Evolutionary conservation across 2,888 invertebrate genomes (phyloP).

Genomic region (Tineola bisselliella): DNA sequence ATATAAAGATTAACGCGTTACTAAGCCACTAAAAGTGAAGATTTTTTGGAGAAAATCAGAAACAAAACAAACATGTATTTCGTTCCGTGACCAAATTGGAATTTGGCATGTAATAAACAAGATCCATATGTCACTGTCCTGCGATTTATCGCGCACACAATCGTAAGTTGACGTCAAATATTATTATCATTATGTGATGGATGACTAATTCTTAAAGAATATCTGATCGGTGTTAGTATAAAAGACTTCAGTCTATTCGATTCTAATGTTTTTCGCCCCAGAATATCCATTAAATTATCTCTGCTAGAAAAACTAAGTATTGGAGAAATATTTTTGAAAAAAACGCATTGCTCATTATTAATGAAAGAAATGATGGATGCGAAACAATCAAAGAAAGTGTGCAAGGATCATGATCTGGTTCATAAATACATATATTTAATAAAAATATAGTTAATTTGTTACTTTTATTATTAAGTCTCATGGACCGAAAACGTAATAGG

Average conservation of each 20-base stretch:
- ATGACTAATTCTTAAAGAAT: slow-evolving; percentile 47
- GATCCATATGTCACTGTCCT: slow-evolving; percentile 14
- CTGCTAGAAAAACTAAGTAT: too few species aligned
- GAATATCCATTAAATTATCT: too few species aligned
- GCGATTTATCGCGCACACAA: slow-evolving; percentile 41
- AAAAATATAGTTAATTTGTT: too few species aligned
- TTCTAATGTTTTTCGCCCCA: not conserved
- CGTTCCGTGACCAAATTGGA: not conserved
- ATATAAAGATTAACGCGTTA: too few species aligned
- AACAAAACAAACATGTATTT: not conserved
- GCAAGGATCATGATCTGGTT: not conserved
- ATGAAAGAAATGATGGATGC: too few species aligned
- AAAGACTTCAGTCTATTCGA: not conserved
- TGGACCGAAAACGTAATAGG: not conserved
- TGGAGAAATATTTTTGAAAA: too few species aligned
- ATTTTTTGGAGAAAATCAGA: too few species aligned
- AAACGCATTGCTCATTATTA: too few species aligned
- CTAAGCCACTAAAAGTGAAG: too few species aligned
- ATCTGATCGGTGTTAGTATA: slow-evolving; percentile 17
- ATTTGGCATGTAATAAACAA: slow-evolving; percentile 12
- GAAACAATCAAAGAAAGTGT: too few species aligned
- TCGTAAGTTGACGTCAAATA: slow-evolving; percentile 56
- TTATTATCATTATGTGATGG: slow-evolving; percentile 61
- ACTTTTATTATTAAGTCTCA: not conserved
- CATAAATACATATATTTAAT: too few species aligned